Conservation (phyloP, 2,888 invertebrate species). For the Notodonta ziczac region DNA sequence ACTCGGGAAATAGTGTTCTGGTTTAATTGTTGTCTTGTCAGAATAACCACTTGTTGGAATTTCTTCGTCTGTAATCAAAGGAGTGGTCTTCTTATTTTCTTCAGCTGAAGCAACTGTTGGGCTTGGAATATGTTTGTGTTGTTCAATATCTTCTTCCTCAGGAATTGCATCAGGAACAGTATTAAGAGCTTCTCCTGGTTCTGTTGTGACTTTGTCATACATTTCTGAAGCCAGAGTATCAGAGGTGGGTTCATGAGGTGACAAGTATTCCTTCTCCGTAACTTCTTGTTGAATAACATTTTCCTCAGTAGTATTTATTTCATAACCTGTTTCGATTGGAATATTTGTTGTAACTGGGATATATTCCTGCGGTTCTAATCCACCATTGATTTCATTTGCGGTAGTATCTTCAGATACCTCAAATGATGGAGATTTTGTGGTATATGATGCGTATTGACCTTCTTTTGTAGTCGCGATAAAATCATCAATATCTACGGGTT, state of each 20-base stretch:
- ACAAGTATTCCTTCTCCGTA: slow-evolving; percentile 9
- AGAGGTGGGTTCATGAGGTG: slow-evolving; percentile 17
- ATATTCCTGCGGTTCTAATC: slow-evolving; percentile 16
- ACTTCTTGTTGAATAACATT: neutral
- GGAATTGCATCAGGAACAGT: slow-evolving; percentile 31
- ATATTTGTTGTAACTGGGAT: slow-evolving; percentile 16
- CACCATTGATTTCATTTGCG: slow-evolving; percentile 18
- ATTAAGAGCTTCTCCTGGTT: slow-evolving; percentile 30
- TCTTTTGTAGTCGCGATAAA: slow-evolving; percentile 35
- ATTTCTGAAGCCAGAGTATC: slow-evolving; percentile 17
- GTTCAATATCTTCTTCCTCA: slow-evolving; percentile 24
- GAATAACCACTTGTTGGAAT: slow-evolving; percentile 8
- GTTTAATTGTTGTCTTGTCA: slow-evolving; percentile 10
- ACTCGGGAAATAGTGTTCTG: slow-evolving; percentile 18
- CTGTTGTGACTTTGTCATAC: slow-evolving; percentile 27
- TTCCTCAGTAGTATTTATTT: slow-evolving; percentile 19
- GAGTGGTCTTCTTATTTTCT: slow-evolving; percentile 15
- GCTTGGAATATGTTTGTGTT: slow-evolving; percentile 14
- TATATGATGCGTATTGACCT: slow-evolving; percentile 26
- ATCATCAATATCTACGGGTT: slow-evolving; percentile 30
- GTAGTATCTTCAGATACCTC: slow-evolving; percentile 21
- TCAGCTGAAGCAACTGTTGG: slow-evolving; percentile 14
- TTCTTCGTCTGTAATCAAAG: slow-evolving; percentile 13
- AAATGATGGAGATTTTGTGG: slow-evolving; percentile 22
- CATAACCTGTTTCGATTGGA: slow-evolving; percentile 17